Percentiles rank a stretch among this genome's conserved stretches.
These are phyloP conservation scores for Dunckerocampus dactyliophorus DNA, from an alignment of 2,113 vertebrate genomes.

Conservation along the genomic window DNA sequence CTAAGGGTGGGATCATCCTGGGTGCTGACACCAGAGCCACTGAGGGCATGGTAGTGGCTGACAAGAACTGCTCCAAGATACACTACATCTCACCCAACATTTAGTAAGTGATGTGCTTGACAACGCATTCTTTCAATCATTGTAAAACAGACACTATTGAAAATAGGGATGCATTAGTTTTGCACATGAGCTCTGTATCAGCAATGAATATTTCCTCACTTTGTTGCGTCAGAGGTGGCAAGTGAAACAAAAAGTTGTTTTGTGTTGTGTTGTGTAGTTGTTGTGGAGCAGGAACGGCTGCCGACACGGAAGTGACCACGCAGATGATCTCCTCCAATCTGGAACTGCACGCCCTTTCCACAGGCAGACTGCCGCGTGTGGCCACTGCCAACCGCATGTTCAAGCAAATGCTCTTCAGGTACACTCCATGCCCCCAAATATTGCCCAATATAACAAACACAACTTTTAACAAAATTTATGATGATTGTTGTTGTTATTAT, in stretches of 20 bases:
- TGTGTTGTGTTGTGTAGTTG: conserved; percentile 71
- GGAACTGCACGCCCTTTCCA: conserved; percentile 92
- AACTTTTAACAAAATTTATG: not conserved
- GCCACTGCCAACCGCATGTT: conserved; percentile 95
- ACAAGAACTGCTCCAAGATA: conserved; percentile 99
- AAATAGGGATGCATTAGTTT: not conserved
- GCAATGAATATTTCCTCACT: not conserved
- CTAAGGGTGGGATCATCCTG: conserved; percentile 87
- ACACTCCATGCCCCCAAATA: not conserved
- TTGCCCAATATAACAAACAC: too few species aligned
- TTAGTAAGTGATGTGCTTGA: conserved; percentile 78
- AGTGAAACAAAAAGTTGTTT: too few species aligned
- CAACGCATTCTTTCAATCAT: not conserved
- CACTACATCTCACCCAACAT: conserved; percentile 97
- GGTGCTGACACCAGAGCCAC: conserved; percentile 95
- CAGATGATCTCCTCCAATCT: conserved; percentile 97
- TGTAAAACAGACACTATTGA: not conserved
- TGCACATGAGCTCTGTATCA: not conserved
- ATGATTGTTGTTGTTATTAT: too few species aligned
- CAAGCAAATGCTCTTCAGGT: conserved; percentile 99
- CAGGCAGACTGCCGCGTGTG: conserved; percentile 86
- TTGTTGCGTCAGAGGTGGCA: too few species aligned
- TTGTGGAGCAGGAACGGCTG: conserved; percentile 94
- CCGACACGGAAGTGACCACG: conserved; percentile 98
- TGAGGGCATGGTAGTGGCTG: conserved; percentile 93